Conservation (phyloP, 2,888 invertebrate genomes). For the Xylocampa areola region DNA sequence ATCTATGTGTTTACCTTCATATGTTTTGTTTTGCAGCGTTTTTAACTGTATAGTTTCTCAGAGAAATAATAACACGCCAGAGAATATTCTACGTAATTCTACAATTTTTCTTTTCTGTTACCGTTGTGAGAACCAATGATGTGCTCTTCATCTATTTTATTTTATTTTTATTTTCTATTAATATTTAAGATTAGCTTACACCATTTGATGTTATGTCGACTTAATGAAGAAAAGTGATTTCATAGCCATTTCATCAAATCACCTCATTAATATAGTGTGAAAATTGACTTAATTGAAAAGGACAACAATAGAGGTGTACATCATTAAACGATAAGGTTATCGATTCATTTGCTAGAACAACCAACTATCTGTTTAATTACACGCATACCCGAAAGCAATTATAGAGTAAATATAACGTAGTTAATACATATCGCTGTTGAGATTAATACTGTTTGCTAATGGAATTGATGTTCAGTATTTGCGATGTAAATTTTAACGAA, state of each 20-base stretch:
- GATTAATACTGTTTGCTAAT: constrained; percentile 71
- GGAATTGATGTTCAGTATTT: constrained; percentile 69
- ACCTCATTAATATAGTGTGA: too few species aligned
- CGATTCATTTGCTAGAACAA: constrained; percentile 57
- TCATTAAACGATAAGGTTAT: constrained; percentile 42
- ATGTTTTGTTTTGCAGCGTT: constrained; percentile 20
- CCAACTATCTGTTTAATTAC: constrained; percentile 66
- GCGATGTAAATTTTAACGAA: constrained; percentile 63
- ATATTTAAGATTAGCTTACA: too few species aligned
- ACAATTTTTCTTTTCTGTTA: background rate
- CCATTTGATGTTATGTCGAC: too few species aligned
- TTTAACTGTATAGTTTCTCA: background rate
- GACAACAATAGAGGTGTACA: constrained; percentile 23
- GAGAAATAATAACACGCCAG: too few species aligned
- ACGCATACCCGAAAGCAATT: constrained; percentile 66
- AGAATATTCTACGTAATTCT: background rate
- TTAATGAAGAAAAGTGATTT: too few species aligned
- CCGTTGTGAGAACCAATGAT: too few species aligned
- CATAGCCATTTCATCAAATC: too few species aligned
- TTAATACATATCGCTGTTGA: constrained; percentile 63
- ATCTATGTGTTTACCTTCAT: constrained; percentile 17
- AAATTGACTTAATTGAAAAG: too few species aligned
- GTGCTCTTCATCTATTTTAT: too few species aligned
- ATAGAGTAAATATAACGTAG: constrained; percentile 63
- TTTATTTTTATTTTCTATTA: too few species aligned